Evolutionary conservation across 2,888 invertebrate species (phyloP).

Genomic region (Coenonympha glycerion): DNA sequence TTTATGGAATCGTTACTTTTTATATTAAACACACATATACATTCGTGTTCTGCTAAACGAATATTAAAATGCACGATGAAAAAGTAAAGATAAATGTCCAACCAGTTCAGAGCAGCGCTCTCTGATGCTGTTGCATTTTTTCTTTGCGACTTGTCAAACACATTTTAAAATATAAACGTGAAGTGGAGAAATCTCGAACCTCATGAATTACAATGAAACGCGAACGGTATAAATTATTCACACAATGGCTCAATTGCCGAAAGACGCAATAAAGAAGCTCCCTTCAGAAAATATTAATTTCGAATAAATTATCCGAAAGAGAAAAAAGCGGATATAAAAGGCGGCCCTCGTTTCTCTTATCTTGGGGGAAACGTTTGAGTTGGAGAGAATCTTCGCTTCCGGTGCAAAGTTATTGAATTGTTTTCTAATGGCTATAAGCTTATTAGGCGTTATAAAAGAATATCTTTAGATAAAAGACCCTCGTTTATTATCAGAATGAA

Average conservation of each 20-base stretch:
- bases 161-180: constrained; percentile 1
- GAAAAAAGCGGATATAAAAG: constrained; percentile 46
- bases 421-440: constrained; percentile 17
- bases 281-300: constrained; percentile 57
- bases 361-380: constrained; percentile 22
- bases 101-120: background rate
- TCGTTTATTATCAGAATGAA: constrained; percentile 1
- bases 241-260: constrained; percentile 29
- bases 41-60: background rate
- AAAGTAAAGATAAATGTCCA: background rate
- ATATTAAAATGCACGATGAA: background rate
- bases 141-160: background rate
- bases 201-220: constrained; percentile 25
- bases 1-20: too few relatives aligned
- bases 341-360: constrained; percentile 23
- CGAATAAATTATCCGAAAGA: constrained; percentile 54
- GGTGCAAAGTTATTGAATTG: constrained; percentile 22
- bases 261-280: constrained; percentile 43
- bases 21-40: too few relatives aligned
- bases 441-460: constrained; percentile 11
- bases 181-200: constrained; percentile 17
- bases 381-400: constrained; percentile 22
- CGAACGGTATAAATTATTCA: constrained; percentile 39
- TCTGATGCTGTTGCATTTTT: background rate
- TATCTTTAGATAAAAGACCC: background rate